Percentiles rank a stretch among this genome's conserved stretches.
phyloP scores from a whole-genome alignment of 2,888 invertebrate genomes.

The Apantesis nais region DNA sequence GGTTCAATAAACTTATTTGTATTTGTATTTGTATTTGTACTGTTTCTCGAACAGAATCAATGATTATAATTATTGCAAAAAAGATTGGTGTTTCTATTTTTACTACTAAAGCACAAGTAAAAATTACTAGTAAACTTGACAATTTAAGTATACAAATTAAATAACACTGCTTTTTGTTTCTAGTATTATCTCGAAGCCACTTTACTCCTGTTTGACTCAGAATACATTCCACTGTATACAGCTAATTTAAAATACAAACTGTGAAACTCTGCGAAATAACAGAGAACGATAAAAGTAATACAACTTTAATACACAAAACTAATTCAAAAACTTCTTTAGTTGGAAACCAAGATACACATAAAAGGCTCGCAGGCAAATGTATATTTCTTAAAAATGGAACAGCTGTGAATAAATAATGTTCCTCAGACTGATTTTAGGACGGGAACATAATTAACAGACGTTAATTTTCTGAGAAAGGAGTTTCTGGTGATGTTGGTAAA shows the following conservation, averaged over 20 bases:
- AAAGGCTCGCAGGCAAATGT: conserved; percentile 19
- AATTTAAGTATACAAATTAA: not conserved
- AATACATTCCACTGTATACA: not conserved
- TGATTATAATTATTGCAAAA: too few relatives aligned
- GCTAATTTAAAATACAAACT: not conserved
- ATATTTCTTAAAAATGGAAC: conserved; percentile 26
- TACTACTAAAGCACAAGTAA: not conserved
- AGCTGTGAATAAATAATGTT: conserved; percentile 23
- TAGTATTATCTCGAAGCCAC: not conserved
- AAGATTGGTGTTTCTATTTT: too few relatives aligned
- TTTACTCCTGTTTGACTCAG: not conserved
- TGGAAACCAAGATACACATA: conserved; percentile 4
- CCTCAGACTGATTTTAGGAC: conserved; percentile 32
- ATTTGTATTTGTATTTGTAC: too few relatives aligned
- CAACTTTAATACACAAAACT: conserved; percentile 12
- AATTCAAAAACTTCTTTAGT: conserved; percentile 6
- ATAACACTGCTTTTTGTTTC: not conserved
- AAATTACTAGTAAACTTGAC: not conserved
- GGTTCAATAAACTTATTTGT: too few relatives aligned
- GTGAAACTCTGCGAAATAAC: not conserved
- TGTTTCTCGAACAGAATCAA: too few relatives aligned
- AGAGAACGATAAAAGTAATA: conserved; percentile 6
- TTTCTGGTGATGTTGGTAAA: conserved; percentile 11
- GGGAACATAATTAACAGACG: conserved; percentile 33
- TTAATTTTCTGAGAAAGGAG: conserved; percentile 28